Evolutionary conservation across 2,113 vertebrate genomes (phyloP).

Genomic region (Mus musculus): DNA sequence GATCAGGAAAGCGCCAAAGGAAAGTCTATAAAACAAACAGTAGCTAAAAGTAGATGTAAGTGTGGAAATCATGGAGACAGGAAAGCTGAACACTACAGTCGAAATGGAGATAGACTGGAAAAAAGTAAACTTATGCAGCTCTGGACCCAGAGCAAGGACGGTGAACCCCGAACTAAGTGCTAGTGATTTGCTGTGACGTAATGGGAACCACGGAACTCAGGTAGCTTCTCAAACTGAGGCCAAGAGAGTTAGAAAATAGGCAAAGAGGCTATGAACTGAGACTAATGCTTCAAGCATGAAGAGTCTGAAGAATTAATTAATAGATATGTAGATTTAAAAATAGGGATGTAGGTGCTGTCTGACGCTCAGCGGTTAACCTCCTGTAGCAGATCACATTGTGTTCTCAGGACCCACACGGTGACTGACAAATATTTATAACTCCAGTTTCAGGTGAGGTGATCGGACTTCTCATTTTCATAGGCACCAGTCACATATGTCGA

Average conservation of each 20-base stretch:
- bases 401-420: background rate
- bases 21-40: background rate
- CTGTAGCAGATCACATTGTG: background rate
- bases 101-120: rapidly evolving
- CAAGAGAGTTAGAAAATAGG: background rate
- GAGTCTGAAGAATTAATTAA: background rate
- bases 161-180: rapidly evolving
- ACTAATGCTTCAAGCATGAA: background rate
- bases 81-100: background rate
- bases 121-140: background rate
- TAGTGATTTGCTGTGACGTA: background rate
- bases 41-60: background rate
- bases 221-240: background rate
- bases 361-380: background rate
- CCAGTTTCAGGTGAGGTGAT: background rate
- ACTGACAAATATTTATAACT: background rate
- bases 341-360: background rate
- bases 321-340: too few species aligned
- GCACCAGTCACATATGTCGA: background rate
- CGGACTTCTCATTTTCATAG: background rate
- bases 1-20: background rate
- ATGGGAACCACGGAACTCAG: background rate
- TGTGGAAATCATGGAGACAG: background rate
- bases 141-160: rapidly evolving
- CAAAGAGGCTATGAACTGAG: background rate